Base-by-base conservation (phyloP, 2,888 invertebrate species). In the Calameuta idolon region DNA sequence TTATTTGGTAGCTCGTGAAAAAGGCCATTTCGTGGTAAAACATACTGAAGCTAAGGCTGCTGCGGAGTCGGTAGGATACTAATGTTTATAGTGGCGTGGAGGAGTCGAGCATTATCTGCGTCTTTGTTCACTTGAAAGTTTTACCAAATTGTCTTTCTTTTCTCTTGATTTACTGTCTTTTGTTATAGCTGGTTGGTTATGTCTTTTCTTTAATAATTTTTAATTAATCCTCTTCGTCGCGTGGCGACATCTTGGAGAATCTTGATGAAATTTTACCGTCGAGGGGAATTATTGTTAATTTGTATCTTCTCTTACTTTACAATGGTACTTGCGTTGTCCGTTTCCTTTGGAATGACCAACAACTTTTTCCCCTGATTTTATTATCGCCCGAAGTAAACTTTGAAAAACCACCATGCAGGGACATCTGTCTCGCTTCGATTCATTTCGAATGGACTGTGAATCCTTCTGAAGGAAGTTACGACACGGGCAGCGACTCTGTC, bases 311-410 rank as follows among this genome's bases (percentile, higher is more conserved):
- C 23, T 9, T 55, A 1, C 4, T 15, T 40, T 15, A 76, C n/a
- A 30, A 31, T 69, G 34, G 34, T 12, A 75, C 68, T 35, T 68
- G 76, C 12, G 30, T 34, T 37, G 15, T 74, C 40, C 78, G 69
- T 77, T 76, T 71, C 78, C 74, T 75, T 40, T 76, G 71, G 23
- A 40, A 23, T 15, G 40, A 11, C 73, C 30, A 11, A 34, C 76
- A 81, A 81, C 78, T 77, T 81, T 77, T 69, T 33, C 55, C 75
- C 75, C 33, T 79, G 69, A 68, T 12, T 73, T 33, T 23, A 34
- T 35, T 73, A 31, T 11, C 68, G 37, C 30, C 4, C 37, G 15
- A 30, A 30, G 30, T 12, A 30, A 31, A 69, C 55, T 75, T 78
- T 76, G 35, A 23, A 34, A 75, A 31, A n/a, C 12, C 71, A 73